Evolutionary conservation across 2,888 invertebrate species (phyloP).

Genomic region (Caenorhabditis zanzibari): DNA sequence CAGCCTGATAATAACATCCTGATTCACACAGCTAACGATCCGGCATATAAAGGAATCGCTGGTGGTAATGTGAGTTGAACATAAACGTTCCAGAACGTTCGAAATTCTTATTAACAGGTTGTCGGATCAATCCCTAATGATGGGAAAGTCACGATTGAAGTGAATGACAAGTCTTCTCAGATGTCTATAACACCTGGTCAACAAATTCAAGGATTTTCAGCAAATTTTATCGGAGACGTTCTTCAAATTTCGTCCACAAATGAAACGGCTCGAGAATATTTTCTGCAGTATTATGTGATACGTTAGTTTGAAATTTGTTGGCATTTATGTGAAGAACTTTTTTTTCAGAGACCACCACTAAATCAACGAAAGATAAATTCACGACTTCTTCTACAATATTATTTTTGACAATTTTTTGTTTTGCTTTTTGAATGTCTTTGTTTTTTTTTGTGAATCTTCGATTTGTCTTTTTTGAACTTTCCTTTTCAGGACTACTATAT

Average conservation of each 20-base stretch:
- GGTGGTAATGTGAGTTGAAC: constrained; percentile 21
- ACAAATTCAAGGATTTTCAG: background rate
- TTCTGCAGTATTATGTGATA: constrained; percentile 20
- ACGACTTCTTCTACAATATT: no score
- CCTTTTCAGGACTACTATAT: no score
- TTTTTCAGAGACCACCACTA: background rate
- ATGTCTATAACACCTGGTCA: background rate
- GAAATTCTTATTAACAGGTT: background rate
- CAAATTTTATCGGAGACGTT: background rate
- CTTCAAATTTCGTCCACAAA: background rate
- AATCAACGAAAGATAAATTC: no score
- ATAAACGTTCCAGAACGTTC: no score
- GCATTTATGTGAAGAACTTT: background rate
- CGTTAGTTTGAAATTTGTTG: background rate
- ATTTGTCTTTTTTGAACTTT: no score
- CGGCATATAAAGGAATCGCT: background rate
- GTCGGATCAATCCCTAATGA: background rate
- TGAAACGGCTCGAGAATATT: background rate
- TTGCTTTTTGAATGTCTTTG: no score
- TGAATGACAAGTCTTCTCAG: background rate
- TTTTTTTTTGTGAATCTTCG: no score
- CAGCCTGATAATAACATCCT: background rate
- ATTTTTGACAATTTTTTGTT: no score
- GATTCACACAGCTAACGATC: background rate
- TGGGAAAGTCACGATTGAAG: background rate